Percentiles rank a stretch among this genome's conserved stretches.
These are phyloP conservation scores for Anoplophora glabripennis DNA, from an alignment of 1,140 invertebrate species.

Conservation along the genomic window DNA sequence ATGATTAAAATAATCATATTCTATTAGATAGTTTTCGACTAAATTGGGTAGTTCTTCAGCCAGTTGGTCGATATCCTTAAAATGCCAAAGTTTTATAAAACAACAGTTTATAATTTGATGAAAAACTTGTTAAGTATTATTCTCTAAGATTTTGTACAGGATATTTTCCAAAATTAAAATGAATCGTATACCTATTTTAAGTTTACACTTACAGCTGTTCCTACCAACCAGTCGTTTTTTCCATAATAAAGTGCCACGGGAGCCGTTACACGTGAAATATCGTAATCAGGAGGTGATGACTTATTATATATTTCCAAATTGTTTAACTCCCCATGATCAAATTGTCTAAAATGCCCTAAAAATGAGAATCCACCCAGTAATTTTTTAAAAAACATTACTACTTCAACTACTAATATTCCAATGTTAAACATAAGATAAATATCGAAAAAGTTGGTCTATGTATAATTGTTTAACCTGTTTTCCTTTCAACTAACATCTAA, in stretches of 20 bases:
- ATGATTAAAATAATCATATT: slow-evolving; percentile 49
- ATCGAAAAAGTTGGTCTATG: no score
- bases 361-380: no score
- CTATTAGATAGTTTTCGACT: slow-evolving; percentile 28
- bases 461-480: no score
- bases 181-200: not conserved
- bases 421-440: no score
- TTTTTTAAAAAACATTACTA: no score
- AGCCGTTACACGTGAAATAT: slow-evolving; percentile 54
- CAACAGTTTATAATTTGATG: no score
- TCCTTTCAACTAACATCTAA: no score
- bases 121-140: no score
- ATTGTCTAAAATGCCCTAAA: slow-evolving; percentile 54
- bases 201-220: not conserved
- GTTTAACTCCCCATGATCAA: slow-evolving; percentile 49
- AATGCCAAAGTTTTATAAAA: not conserved
- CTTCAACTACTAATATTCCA: no score
- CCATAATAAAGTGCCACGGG: slow-evolving; percentile 56
- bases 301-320: slow-evolving; percentile 22
- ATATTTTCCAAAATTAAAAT: no score
- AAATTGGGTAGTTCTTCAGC: slow-evolving; percentile 15
- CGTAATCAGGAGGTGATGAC: slow-evolving; percentile 54
- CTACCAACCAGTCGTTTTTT: slow-evolving; percentile 52
- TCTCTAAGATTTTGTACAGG: no score
- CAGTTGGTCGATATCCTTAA: slow-evolving; percentile 14